Percentiles rank a stretch among this genome's conserved stretches.
phyloP scores from a whole-genome alignment of 2,113 vertebrate species.

The Helogale parvula region DNA sequence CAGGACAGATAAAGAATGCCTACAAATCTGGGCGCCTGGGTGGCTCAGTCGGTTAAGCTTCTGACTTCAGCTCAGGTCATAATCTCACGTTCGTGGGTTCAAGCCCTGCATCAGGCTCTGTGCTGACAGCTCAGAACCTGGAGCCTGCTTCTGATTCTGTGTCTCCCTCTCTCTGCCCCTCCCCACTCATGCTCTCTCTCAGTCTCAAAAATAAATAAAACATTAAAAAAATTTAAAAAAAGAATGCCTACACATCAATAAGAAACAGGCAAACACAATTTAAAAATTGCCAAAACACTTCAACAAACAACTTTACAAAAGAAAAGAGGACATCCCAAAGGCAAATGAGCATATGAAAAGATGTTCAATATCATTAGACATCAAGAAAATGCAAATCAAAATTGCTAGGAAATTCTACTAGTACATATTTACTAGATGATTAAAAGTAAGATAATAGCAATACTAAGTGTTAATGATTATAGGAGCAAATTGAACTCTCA shows the following conservation, averaged over 20 bases:
- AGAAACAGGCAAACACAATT: not conserved
- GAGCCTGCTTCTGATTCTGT: too few species aligned
- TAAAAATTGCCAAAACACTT: not conserved
- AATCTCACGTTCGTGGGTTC: too few species aligned
- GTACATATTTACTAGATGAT: not conserved
- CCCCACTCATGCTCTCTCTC: too few species aligned
- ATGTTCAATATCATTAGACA: not conserved
- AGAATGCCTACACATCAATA: not conserved
- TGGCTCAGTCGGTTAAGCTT: too few species aligned
- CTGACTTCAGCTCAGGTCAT: too few species aligned
- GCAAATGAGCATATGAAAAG: not conserved
- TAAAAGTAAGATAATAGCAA: not conserved
- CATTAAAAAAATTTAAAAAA: too few species aligned
- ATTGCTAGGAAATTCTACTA: not conserved
- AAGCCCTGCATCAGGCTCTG: too few species aligned
- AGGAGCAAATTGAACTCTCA: not conserved
- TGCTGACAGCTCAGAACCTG: too few species aligned
- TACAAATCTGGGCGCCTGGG: not conserved
- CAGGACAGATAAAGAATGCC: not conserved
- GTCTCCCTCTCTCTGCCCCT: too few species aligned
- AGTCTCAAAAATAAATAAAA: too few species aligned
- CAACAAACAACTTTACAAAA: not conserved
- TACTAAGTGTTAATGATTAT: not conserved
- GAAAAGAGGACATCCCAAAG: not conserved
- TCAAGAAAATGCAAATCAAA: conserved; percentile 6